phyloP scores from a whole-genome alignment of 2,888 invertebrate genomes.

The Drosophila kuntzei region DNA sequence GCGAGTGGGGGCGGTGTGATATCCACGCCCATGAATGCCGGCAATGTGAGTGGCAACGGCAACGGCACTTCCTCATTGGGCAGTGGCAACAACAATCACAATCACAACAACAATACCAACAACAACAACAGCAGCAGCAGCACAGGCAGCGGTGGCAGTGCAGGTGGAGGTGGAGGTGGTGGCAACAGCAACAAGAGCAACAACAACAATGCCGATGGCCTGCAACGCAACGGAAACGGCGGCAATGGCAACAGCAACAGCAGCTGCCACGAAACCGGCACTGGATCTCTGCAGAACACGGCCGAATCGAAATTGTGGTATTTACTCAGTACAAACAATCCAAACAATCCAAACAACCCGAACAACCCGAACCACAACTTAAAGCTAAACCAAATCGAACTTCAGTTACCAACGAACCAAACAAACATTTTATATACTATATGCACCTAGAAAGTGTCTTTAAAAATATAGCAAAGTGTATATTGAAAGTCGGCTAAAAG shows the following conservation, averaged over 20 bases:
- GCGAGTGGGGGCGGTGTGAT: slow-evolving; percentile 83
- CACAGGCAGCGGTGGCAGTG: slow-evolving; percentile 49
- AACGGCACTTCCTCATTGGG: slow-evolving; percentile 61
- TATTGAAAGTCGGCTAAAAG: slow-evolving; percentile 4
- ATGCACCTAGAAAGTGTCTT: slow-evolving; percentile 5
- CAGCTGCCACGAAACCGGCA: slow-evolving; percentile 83
- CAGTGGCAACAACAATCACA: slow-evolving; percentile 77
- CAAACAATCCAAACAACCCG: slow-evolving; percentile 9
- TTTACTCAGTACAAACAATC: slow-evolving; percentile 51
- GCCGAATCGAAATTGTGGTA: slow-evolving; percentile 86
- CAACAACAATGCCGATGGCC: slow-evolving; percentile 69
- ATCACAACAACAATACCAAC: slow-evolving; percentile 73
- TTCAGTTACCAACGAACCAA: slow-evolving; percentile 7
- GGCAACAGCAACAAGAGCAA: slow-evolving; percentile 81
- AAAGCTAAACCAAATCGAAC: slow-evolving; percentile 3
- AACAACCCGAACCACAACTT: neutral
- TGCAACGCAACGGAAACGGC: slow-evolving; percentile 80
- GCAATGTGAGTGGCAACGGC: slow-evolving; percentile 83
- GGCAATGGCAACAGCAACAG: slow-evolving; percentile 85
- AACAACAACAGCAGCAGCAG: slow-evolving; percentile 65
- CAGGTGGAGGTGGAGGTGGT: slow-evolving; percentile 31
- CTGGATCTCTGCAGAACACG: slow-evolving; percentile 84
- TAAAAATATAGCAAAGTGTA: slow-evolving; percentile 24
- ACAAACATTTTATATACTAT: slow-evolving; percentile 1
- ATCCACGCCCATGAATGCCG: slow-evolving; percentile 85